Base-by-base conservation (phyloP, 2,113 vertebrate species). In the Garra rufa region DNA sequence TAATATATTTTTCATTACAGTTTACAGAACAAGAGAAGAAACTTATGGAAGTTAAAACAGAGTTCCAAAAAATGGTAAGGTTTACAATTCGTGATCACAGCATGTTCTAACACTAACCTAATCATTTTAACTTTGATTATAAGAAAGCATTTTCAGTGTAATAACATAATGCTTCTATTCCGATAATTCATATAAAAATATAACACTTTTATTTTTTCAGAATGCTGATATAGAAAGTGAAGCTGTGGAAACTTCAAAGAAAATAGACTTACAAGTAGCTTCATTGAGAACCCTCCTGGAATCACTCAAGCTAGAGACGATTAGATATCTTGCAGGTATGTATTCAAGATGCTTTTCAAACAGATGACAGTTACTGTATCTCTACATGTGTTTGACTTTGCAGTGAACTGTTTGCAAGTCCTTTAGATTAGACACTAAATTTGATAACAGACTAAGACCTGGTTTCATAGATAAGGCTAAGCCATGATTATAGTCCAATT, bases 1-100 rank as follows among this genome's bases (percentile, higher is more conserved):
- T 2, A 61, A 14, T 63, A 52, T 75, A 1, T 43, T 13, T 13
- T 81, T 26, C 55, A 86, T 74, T 48, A 3, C 88, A 99, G 97
- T 99, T 99, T 84, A 97, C 96, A 88, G 98, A 98, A 48, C 97
- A 98, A 88, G 97, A 99, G 89, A 97, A 93, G 91, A 98, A 96
- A 89, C 91, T 98, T 85, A 96, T 99, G 95, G 97, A 99, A 91
- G 92, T 95, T 24, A 95, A 90, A 21, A 96, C 96, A 55, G 97
- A 99, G 85, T 98, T 99, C 86, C 94, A 96, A 65, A 96, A 94
- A 88, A 96, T 96, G 92, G 97, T 97, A 86, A 63, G 78, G 26
- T 65, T 87, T 79, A 21, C 43, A 79, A 44, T 17, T 26, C 9
- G 6, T 76, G 9, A 30, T 57, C 19, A 76, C 43, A 28, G 2